Conservation (phyloP, 2,888 invertebrate species). For the Leucophenga montana region DNA sequence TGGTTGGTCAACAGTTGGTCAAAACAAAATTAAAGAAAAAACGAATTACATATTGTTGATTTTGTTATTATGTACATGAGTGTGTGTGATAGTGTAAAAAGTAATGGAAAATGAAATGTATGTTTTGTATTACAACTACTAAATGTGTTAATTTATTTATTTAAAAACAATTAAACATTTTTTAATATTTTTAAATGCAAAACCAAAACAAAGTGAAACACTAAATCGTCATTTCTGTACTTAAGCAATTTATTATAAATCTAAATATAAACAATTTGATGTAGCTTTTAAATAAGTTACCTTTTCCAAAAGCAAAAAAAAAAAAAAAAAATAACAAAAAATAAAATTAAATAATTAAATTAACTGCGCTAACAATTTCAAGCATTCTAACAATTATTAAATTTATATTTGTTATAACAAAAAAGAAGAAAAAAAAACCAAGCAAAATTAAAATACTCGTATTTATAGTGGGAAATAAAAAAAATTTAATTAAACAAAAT, state of each 20-base stretch:
- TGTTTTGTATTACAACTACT: slow-evolving; percentile 13
- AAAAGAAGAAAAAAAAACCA: slow-evolving; percentile 32
- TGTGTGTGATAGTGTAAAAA: slow-evolving; percentile 56
- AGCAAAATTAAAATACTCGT: no score
- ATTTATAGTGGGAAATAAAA: slow-evolving; percentile 30
- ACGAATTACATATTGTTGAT: slow-evolving; percentile 48
- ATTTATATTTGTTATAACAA: background rate
- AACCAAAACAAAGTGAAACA: background rate
- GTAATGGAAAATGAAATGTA: slow-evolving; percentile 13
- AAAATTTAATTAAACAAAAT: slow-evolving; percentile 28
- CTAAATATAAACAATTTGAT: background rate
- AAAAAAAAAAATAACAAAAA: no score
- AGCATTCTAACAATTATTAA: slow-evolving; percentile 6
- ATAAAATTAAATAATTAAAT: background rate
- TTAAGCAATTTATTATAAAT: slow-evolving; percentile 44
- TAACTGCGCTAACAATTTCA: slow-evolving; percentile 3
- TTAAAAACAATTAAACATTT: slow-evolving; percentile 7
- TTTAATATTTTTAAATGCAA: slow-evolving; percentile 39
- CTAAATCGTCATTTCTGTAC: slow-evolving; percentile 31
- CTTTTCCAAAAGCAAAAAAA: slow-evolving; percentile 1
- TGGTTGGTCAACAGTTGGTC: slow-evolving; percentile 61
- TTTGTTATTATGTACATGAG: slow-evolving; percentile 51
- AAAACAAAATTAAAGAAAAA: slow-evolving; percentile 34
- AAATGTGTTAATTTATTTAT: slow-evolving; percentile 31
- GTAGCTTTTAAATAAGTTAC: background rate